Evolutionary conservation across 2,888 invertebrate species (phyloP).

Genomic region (Lagria hirta): DNA sequence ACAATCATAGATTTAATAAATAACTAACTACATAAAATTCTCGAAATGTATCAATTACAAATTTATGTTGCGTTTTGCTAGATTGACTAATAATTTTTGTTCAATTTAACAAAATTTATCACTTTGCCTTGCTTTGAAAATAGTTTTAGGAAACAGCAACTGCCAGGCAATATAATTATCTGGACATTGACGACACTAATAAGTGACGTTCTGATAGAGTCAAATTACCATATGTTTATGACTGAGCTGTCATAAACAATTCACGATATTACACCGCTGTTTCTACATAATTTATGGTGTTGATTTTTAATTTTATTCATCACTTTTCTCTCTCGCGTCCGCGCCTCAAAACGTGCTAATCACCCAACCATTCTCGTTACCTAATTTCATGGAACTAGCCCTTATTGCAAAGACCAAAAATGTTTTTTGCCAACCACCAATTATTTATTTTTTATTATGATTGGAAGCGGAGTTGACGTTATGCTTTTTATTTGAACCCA

Average conservation of each 20-base stretch:
- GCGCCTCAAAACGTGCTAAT: slow-evolving; percentile 15
- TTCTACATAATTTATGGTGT: background rate
- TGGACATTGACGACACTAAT: slow-evolving; percentile 17
- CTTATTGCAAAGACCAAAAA: slow-evolving; percentile 4
- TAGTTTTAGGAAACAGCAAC: no score
- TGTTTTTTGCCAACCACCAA: slow-evolving; percentile 10
- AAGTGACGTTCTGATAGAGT: slow-evolving; percentile 11
- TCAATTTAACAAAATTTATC: no score
- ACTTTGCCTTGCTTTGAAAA: no score
- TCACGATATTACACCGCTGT: slow-evolving; percentile 12
- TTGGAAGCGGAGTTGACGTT: slow-evolving; percentile 9
- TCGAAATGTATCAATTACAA: no score
- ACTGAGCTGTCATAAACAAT: slow-evolving; percentile 10
- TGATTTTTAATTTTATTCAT: background rate
- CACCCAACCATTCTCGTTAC: slow-evolving; percentile 11
- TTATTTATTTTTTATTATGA: slow-evolving; percentile 23
- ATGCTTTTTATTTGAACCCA: no score
- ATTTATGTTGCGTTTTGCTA: no score
- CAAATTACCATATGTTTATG: slow-evolving; percentile 14
- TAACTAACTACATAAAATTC: no score
- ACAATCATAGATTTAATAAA: no score
- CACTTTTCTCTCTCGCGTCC: background rate
- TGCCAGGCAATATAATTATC: no score
- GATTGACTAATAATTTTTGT: no score
- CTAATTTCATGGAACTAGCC: slow-evolving; percentile 13